Conservation (phyloP, 2,888 invertebrate species). For the Sphaerophoria rueppellii region DNA sequence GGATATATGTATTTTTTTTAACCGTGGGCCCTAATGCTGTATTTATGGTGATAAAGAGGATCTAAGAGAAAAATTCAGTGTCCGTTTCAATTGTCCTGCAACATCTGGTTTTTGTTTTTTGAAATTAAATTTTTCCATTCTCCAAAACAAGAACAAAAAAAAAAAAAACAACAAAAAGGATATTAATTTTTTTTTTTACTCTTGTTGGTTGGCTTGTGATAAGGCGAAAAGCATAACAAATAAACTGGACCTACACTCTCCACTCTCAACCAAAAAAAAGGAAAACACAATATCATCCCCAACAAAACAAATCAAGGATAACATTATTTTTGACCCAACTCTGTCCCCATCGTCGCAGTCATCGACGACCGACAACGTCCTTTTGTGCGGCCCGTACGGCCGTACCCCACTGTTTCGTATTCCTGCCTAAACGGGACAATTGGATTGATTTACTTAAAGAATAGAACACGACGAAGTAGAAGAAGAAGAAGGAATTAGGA, state of each 20-base stretch:
- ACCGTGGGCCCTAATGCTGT: conserved; percentile 12
- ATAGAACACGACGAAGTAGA: conserved; percentile 19
- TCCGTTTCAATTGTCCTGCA: conserved; percentile 35
- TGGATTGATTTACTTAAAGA: conserved; percentile 69
- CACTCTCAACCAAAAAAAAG: not conserved
- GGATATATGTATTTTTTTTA: conserved; percentile 38
- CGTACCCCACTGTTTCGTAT: conserved; percentile 21
- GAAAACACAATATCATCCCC: conserved; percentile 38
- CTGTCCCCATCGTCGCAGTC: not conserved
- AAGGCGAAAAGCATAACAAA: conserved; percentile 55
- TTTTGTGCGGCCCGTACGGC: conserved; percentile 16
- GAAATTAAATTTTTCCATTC: conserved; percentile 51
- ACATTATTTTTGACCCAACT: conserved; percentile 64
- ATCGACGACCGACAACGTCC: not conserved
- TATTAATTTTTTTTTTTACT: conserved; percentile 3
- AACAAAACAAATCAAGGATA: conserved; percentile 70
- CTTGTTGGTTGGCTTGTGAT: conserved; percentile 16
- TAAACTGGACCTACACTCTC: conserved; percentile 29
- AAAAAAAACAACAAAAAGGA: conserved; percentile 17
- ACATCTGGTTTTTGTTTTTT: conserved; percentile 58
- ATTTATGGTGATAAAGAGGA: conserved; percentile 32
- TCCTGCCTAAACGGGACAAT: conserved; percentile 58
- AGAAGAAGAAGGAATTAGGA: conserved; percentile 28
- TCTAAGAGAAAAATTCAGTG: conserved; percentile 36
- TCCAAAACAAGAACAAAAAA: not conserved